Base-by-base conservation (phyloP, 2,888 invertebrate species). In the Meliscaeva auricollis region DNA sequence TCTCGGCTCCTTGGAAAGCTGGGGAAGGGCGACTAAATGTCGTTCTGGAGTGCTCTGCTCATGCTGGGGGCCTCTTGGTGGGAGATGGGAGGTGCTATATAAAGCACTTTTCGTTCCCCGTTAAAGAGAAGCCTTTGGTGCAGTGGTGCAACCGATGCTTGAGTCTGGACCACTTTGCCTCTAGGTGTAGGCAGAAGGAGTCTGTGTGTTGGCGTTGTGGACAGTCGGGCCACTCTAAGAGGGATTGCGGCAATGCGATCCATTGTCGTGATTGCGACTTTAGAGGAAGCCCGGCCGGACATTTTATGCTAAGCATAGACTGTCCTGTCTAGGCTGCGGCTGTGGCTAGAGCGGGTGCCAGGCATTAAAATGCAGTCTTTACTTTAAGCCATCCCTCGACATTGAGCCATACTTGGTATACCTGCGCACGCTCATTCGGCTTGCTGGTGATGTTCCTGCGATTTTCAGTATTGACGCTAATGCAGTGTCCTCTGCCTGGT, bases 401-500 rank as follows among this genome's bases (percentile, higher is more conserved):
- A 41, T 41, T 41, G 41, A 41, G n/a, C 48, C 48, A 20, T 48
- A 20, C 48, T 9, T 17, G 17, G 48, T 3, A 48, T 48, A 48
- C 20, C 17, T 50, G 2, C 26, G 17, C 1, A 26, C 13, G 50
- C 26, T 50, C 26, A 2, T 50, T 50, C 22, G 50, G 17, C 26
- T 50, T 1, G 11, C 26, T 50, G 20, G 50, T 3, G 9, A 22
- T 22, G 26, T 26, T 2, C 22, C 22, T 26, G 50, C 50, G 50
- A 11, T 50, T 50, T 50, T 50, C 13, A 26, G 50, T 13, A 13
- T 50, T 3, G 22, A 50, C 26, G 50, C 20, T 22, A 50, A 26
- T 50, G 22, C 50, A 50, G 41, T 60, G 68, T 79, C 78, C 17
- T 70, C 76, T 38, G 58, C 76, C 72, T 81, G 79, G 78, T 70